These are phyloP conservation scores for Sclerurus mexicanus DNA, from an alignment of 2,113 vertebrate species.

Conservation along the genomic window DNA sequence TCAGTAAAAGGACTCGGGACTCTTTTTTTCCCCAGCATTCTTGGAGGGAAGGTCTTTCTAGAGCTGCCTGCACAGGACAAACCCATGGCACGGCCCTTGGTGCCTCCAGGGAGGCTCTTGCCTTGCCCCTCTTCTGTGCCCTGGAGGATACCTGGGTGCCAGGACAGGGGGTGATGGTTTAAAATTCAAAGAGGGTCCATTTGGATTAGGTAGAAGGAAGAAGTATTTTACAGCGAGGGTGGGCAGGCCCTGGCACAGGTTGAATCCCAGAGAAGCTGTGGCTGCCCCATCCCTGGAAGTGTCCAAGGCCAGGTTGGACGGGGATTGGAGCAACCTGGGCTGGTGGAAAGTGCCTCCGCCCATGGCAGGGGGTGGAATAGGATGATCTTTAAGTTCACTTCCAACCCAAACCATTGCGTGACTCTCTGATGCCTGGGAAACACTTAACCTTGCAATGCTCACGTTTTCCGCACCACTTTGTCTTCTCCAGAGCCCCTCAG, in stretches of 20 bases:
- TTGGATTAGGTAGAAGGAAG: background rate
- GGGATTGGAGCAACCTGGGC: no score
- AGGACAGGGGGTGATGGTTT: background rate
- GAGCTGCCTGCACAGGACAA: background rate
- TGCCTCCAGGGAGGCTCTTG: background rate
- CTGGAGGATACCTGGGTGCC: background rate
- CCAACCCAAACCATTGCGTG: background rate
- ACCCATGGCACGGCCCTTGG: background rate
- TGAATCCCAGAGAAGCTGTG: background rate
- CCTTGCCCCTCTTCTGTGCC: background rate
- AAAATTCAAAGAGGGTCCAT: background rate
- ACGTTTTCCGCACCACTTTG: background rate
- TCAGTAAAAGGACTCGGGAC: background rate
- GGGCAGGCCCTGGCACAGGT: background rate
- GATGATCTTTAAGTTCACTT: no score
- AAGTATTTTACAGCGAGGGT: background rate
- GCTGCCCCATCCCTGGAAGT: background rate
- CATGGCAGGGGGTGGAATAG: background rate
- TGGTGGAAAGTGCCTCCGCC: background rate
- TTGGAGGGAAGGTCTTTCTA: background rate
- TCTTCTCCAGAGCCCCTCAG: background rate
- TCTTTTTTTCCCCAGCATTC: background rate
- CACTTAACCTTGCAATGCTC: fast-evolving
- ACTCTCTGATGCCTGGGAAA: background rate
- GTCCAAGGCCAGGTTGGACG: background rate